Conservation (phyloP, 2,888 invertebrate species). For the Phaonia tiefii region DNA sequence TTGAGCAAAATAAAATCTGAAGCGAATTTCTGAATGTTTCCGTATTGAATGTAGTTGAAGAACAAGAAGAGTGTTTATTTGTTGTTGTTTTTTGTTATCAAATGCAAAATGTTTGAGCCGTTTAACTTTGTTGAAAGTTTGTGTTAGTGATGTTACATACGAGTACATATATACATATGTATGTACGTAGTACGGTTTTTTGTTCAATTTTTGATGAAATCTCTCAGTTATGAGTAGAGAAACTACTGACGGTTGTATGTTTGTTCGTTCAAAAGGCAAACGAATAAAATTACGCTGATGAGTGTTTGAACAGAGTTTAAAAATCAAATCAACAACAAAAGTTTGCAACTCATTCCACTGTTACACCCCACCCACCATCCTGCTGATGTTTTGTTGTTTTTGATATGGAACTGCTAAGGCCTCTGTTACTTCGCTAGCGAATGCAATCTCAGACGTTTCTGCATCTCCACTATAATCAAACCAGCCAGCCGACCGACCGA, state of each 20-base stretch:
- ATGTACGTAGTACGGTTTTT: too few species aligned
- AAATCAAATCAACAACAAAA: not conserved
- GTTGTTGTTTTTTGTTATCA: not conserved
- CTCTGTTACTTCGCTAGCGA: not conserved
- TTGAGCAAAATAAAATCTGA: not conserved
- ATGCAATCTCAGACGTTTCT: not conserved
- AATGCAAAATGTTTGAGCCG: slow-evolving; percentile 37
- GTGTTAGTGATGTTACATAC: too few species aligned
- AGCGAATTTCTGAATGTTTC: not conserved
- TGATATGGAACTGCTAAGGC: not conserved
- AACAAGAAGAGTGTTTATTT: not conserved
- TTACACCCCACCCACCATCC: not conserved
- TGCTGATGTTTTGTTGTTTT: slow-evolving; percentile 8
- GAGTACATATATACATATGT: too few species aligned
- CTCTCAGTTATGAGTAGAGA: too few species aligned
- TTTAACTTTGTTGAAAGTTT: not conserved
- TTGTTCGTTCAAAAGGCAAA: too few species aligned
- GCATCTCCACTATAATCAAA: too few species aligned
- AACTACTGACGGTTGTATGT: too few species aligned
- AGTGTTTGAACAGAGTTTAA: too few species aligned
- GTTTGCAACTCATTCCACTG: too few species aligned
- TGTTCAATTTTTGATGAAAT: too few species aligned
- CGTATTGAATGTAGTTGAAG: not conserved
- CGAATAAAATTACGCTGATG: too few species aligned
- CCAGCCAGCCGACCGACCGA: too few species aligned